Evolutionary conservation across 2,113 vertebrate species (phyloP), one percentile per base, ranked within the genome.

Genomic region (Colaptes auratus): DNA sequence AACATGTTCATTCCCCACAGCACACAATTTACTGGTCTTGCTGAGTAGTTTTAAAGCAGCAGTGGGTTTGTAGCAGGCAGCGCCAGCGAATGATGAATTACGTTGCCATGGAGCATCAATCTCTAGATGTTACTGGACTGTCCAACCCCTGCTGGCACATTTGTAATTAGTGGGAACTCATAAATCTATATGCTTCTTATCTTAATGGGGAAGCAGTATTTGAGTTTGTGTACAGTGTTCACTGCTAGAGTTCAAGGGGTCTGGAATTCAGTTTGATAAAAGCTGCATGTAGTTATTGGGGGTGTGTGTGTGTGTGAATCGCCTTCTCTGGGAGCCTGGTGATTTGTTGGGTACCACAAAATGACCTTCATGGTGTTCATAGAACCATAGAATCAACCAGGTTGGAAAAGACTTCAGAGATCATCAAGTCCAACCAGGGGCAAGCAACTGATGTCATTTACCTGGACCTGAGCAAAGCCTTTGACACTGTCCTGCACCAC

Each of bases 221-320:
- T 46, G 14, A 77, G 78, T 18, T 6, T 56, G 31, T 25, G 7
- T 44, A 21, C 3, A 30, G 12, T 59, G 56, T 30, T 92, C 86
- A 4, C 48, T 84, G 65, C 86, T 86, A 15, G 56, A 89, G 73
- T 81, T 93, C 86, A 86, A 59, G 42, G 35, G 61, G 66, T 81
- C 33, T 84, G 73, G 77, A 92, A 84, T 93, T 84, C 69, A 56
- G 10, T 9, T 48, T 2, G 19, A 74, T 79, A 61, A 92, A 74
- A 86, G 42, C 33, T 60, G 72, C 67, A 46, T 66, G 70, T 24
- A 50, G 46, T 55, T 80, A n/a, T 28, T 70, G n/a, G n/a, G 70
- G 46, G 0, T 0, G n/a, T n/a, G n/a, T n/a, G n/a, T n/a, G n/a
- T n/a, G n/a, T 12, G 6, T 46, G 76, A 81, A 88, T 83, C 0